Percentiles rank a stretch among this genome's conserved stretches.
phyloP scores from a whole-genome alignment of 1,140 invertebrate genomes.

The Matsumurasca onukii region DNA sequence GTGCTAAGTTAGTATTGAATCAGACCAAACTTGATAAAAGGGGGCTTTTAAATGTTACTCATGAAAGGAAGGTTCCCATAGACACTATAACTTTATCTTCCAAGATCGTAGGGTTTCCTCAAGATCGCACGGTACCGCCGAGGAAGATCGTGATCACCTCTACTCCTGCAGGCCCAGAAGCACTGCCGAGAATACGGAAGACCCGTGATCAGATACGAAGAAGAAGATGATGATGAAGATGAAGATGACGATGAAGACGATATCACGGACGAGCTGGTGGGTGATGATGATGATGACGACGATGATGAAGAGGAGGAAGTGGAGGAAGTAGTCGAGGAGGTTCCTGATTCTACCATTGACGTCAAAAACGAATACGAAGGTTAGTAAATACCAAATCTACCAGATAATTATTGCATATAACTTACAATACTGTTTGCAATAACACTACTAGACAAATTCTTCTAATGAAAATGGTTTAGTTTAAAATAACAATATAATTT shows the following conservation, averaged over 20 bases:
- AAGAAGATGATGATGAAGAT: conserved; percentile 45
- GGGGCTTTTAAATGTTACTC: neutral
- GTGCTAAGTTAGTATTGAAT: conserved; percentile 16
- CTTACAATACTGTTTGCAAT: no score
- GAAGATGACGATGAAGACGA: conserved; percentile 44
- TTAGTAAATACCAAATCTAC: no score
- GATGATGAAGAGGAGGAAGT: conserved; percentile 20
- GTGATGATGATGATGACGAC: conserved; percentile 24
- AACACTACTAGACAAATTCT: no score
- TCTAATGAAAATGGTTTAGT: no score
- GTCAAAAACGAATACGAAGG: conserved; percentile 28
- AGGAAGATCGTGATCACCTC: neutral
- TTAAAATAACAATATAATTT: no score
- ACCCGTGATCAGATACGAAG: conserved; percentile 45
- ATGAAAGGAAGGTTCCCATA: neutral
- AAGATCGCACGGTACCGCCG: neutral
- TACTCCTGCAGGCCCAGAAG: conserved; percentile 17
- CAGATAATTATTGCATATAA: no score
- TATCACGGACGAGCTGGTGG: conserved; percentile 18
- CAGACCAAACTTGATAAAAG: conserved; percentile 5
- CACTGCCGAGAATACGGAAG: conserved; percentile 40
- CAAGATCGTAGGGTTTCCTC: conserved; percentile 4
- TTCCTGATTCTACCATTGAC: conserved; percentile 1
- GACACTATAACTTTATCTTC: conserved; percentile 16
- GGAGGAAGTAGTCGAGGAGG: conserved; percentile 8